These are phyloP conservation scores for Mormyrus hasselquistii DNA, from an alignment of 2,797 vertebrate species.

Conservation along the genomic window DNA sequence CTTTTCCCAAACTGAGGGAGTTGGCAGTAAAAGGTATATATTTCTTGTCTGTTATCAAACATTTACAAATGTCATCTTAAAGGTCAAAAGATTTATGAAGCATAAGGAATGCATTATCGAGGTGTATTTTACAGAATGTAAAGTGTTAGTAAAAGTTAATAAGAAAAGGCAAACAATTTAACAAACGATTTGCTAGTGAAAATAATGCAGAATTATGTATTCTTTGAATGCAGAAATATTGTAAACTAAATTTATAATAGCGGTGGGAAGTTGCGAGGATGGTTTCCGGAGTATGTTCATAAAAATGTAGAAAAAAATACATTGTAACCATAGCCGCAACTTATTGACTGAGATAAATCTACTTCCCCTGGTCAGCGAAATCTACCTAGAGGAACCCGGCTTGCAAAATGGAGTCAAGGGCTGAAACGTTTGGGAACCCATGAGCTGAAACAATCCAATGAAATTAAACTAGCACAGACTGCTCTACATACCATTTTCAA, in stretches of 20 bases:
- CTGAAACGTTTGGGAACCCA: background rate
- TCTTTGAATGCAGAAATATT: background rate
- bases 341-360: background rate
- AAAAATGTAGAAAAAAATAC: background rate
- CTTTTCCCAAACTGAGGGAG: conserved; percentile 50
- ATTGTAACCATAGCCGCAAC: background rate
- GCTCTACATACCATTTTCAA: background rate
- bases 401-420: background rate
- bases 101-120: background rate
- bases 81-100: background rate
- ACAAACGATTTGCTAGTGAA: background rate
- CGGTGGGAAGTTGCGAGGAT: background rate
- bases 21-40: conserved; percentile 52
- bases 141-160: background rate
- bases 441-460: background rate
- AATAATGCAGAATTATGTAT: background rate
- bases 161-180: background rate
- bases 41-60: background rate
- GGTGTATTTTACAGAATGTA: background rate
- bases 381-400: background rate
- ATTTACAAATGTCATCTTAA: background rate
- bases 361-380: background rate
- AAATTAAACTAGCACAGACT: background rate
- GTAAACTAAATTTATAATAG: background rate
- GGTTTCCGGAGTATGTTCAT: background rate